Conservation (phyloP, 2,113 vertebrate species). For the Nesogale talazaci region DNA sequence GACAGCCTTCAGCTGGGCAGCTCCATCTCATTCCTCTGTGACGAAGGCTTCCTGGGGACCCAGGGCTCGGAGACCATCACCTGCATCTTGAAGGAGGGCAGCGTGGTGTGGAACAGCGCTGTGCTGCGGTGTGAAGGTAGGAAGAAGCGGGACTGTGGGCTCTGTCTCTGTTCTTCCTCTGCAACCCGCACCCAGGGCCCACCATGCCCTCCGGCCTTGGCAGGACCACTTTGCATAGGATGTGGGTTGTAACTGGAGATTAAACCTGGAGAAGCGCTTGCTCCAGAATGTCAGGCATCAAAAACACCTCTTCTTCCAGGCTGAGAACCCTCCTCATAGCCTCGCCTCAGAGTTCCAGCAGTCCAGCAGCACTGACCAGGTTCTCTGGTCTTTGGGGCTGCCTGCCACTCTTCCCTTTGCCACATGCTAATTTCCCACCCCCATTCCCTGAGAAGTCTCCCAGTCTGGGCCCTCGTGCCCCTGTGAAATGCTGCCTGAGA, state of each 20-base stretch:
- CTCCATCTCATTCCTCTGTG: slow-evolving; percentile 97
- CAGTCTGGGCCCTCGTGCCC: not conserved
- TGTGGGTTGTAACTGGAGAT: not conserved
- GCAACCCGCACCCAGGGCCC: not conserved
- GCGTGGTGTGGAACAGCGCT: slow-evolving; percentile 97
- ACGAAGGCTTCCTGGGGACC: slow-evolving; percentile 96
- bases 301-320: not conserved
- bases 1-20: slow-evolving; percentile 97
- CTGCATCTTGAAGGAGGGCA: slow-evolving; percentile 97
- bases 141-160: rapidly evolving
- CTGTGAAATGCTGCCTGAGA: not conserved
- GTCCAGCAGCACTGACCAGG: rapidly evolving
- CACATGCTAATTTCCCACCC: not conserved
- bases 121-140: slow-evolving; percentile 97
- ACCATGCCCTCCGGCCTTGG: not conserved
- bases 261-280: not conserved
- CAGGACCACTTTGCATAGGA: not conserved
- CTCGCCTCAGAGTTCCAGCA: not conserved
- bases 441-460: not conserved
- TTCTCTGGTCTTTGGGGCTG: not conserved
- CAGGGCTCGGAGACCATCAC: slow-evolving; percentile 96
- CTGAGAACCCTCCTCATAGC: not conserved
- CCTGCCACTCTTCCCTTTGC: not conserved
- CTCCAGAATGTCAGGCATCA: not conserved
- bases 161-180: not conserved